Base-by-base conservation (phyloP, 1,140 invertebrate genomes). In the Lepidostoma basale region DNA sequence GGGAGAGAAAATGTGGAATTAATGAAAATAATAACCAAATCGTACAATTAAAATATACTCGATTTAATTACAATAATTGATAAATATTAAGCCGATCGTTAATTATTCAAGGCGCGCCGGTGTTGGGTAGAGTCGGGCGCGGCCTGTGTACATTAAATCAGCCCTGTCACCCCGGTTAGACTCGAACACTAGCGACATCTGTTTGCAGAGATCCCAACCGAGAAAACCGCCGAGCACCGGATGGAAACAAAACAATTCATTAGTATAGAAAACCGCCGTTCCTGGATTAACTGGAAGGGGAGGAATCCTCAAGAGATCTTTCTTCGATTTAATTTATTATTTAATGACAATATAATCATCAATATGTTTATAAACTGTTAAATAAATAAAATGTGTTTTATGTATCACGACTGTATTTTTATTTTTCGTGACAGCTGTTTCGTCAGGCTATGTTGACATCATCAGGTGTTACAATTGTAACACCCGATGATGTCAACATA, bases 231-330 rank as follows among this genome's bases (percentile, higher is more conserved):
- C 14, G 33, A 23, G 45, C 30, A 30, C 47, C 30, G 44, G 26
- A 39, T 65, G 36, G 44, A 28, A 66, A 66, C 63, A 66, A 40
- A 67, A 67, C 64, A 60, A 67, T 67, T 67, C 64, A 67, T 67
- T 67, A 67, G 54, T 42, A 28, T 20, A 49, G 52, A 45, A 60
- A 67, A 59, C 64, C 64, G 33, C 54, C 52, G 36, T 54, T 42
- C 25, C 22, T 14, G 28, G 64, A 54, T 58, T 67, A 56, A 66
- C 52, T 62, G 28, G 26, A 23, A 5, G 28, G 28, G 52, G 52
- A 56, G 52, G 52, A 20, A 14, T n/a, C n/a, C n/a, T n/a, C n/a
- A n/a, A n/a, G n/a, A n/a, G n/a, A n/a, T n/a, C n/a, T n/a, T n/a
- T n/a, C n/a, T n/a, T n/a, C n/a, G n/a, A n/a, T n/a, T n/a, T n/a